Conservation (phyloP, 2,888 invertebrate species). For the Mamestra brassicae region DNA sequence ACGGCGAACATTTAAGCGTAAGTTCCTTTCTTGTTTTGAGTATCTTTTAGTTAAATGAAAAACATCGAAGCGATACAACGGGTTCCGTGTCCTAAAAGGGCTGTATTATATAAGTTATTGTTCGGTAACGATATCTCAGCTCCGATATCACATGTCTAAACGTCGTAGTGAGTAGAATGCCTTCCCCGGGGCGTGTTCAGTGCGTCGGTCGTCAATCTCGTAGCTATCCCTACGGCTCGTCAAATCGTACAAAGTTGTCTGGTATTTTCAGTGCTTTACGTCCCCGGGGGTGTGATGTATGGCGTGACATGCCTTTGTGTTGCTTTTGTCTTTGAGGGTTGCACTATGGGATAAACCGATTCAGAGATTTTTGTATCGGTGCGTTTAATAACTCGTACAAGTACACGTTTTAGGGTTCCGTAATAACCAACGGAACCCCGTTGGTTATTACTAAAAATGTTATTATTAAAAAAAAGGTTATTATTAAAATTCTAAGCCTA, state of each 20-base stretch:
- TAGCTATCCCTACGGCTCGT: conserved; percentile 49
- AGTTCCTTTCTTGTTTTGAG: conserved; percentile 47
- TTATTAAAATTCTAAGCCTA: too few species aligned
- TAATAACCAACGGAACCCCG: too few species aligned
- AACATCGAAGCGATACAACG: conserved; percentile 27
- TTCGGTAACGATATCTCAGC: conserved; percentile 54
- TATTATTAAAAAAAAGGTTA: too few species aligned
- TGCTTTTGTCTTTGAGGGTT: conserved; percentile 36
- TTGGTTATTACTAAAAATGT: too few species aligned
- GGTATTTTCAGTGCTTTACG: conserved; percentile 51
- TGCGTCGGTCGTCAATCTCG: conserved; percentile 59
- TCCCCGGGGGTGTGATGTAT: conserved; percentile 41
- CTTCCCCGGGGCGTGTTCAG: conserved; percentile 58
- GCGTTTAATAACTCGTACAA: background rate
- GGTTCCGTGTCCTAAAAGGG: conserved; percentile 29
- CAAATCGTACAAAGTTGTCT: conserved; percentile 56
- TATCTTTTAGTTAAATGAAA: conserved; percentile 47
- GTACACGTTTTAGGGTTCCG: too few species aligned
- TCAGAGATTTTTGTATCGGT: background rate
- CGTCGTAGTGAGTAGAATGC: conserved; percentile 45
- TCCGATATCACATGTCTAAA: conserved; percentile 53
- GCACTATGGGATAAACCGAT: conserved; percentile 2
- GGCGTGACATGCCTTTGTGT: conserved; percentile 39
- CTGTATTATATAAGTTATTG: conserved; percentile 51
- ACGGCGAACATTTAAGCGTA: conserved; percentile 46